Base-by-base conservation (phyloP, 35 echinoderm and acorn worm genomes). In the Stichopus chloronotus region DNA sequence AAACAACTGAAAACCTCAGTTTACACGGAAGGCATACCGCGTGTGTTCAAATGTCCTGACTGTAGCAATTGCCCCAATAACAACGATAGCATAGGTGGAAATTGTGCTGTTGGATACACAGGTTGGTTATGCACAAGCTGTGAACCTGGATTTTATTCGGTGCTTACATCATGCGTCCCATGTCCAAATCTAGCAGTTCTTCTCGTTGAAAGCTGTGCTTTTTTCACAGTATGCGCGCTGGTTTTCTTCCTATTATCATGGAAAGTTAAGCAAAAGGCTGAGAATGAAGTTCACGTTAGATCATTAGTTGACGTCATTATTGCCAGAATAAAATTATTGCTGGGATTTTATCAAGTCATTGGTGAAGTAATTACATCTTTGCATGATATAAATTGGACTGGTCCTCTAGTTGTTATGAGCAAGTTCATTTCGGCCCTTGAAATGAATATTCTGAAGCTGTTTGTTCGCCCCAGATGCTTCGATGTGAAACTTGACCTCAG, bases 321-420 rank as follows among this genome's bases (percentile, higher is more conserved):
- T 5, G 16, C 92, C 14, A 72, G 92, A 76, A 20, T 53, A 20
- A 93, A 93, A 85, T 87, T 93, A 16, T 17, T 93, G 12, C 63
- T 93, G 7, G 84, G 83, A 56, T 93, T 87, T 77, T 93, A 87
- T 23, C 92, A 93, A 57, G 82, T 93, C 19, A 57, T 72, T 85
- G 92, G 92, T 1, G 92, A 85, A 43, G 22, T 93, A 56, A 78
- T 87, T 56, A 72, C 92, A 13, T 85, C 81, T 30, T 74, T 93
- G 82, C 81, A 93, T 78, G 79, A 93, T 6, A 87, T 87, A 59
- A 63, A 69, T 57, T 93, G 92, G 92, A 83, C 92, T 8, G 16
- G 23, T 4, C 19, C 63, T n/a, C 19, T 93, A 55, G 16, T 74
- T 4, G 55, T 77, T 12, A 52, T 93, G 4, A 83, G 81, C 8